Evolutionary conservation across 2,113 vertebrate species (phyloP).

Genomic region (Sinosuthora webbiana): DNA sequence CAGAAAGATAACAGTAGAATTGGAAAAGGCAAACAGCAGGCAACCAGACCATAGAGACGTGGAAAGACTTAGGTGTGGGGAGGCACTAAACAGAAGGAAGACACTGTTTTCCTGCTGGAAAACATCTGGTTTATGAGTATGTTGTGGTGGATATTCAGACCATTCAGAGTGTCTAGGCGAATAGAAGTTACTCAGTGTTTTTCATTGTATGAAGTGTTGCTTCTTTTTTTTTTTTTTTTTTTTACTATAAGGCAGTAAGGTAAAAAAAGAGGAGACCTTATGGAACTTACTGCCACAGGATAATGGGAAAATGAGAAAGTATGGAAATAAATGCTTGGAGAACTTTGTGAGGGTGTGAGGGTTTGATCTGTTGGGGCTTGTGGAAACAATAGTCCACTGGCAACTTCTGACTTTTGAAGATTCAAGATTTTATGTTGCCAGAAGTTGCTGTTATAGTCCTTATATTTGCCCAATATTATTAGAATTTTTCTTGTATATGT

Average conservation of each 20-base stretch:
- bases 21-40: neutral
- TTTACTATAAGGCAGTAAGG: neutral
- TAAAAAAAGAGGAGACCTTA: neutral
- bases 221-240: neutral
- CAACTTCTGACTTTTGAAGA: neutral
- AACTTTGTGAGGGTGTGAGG: neutral
- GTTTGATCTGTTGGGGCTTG: neutral
- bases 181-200: neutral
- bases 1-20: neutral
- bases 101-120: neutral
- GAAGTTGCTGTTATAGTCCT: neutral
- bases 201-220: neutral
- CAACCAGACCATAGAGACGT: neutral
- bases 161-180: neutral
- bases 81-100: neutral
- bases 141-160: neutral
- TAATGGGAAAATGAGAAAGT: neutral
- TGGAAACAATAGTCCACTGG: neutral
- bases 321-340: neutral
- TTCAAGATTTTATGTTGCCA: neutral
- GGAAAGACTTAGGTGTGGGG: neutral
- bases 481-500: neutral
- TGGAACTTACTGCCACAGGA: neutral
- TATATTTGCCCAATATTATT: neutral
- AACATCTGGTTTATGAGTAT: neutral